These are phyloP conservation scores for Lithosia quadra DNA, from an alignment of 2,888 invertebrate species.

Conservation along the genomic window DNA sequence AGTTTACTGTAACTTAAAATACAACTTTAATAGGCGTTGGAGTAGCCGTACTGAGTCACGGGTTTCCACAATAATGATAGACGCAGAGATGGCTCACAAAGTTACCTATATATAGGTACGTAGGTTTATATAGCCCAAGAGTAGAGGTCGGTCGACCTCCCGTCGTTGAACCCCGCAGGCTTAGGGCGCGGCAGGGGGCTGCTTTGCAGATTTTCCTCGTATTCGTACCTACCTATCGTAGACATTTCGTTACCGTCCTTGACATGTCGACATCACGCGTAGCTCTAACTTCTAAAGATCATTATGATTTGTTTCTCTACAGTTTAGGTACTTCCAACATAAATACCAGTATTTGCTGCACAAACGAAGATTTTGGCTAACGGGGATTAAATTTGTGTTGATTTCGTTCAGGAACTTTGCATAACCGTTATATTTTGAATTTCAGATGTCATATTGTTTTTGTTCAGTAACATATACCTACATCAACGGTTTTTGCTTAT, in stretches of 20 bases:
- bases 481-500: constrained; percentile 9
- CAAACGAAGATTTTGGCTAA: constrained; percentile 23
- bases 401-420: constrained; percentile 45
- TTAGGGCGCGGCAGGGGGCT: constrained; percentile 66
- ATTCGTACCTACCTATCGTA: constrained; percentile 36
- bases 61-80: constrained; percentile 30
- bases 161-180: constrained; percentile 68
- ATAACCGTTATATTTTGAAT: constrained; percentile 53
- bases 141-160: constrained; percentile 70
- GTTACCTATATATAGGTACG: constrained; percentile 42
- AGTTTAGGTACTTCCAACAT: neutral
- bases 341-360: neutral
- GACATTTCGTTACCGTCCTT: constrained; percentile 30
- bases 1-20: constrained; percentile 6
- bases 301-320: neutral
- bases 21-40: neutral
- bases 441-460: constrained; percentile 44
- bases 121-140: constrained; percentile 58
- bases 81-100: constrained; percentile 40
- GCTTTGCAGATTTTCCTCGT: constrained; percentile 59
- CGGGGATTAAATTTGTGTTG: constrained; percentile 44
- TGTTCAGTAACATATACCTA: constrained; percentile 4
- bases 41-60: constrained; percentile 12
- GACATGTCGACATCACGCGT: constrained; percentile 19
- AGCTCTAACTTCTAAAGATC: neutral